Evolutionary conservation across 2,888 invertebrate genomes (phyloP).

Genomic region (Lordiphosa andalusiaca): DNA sequence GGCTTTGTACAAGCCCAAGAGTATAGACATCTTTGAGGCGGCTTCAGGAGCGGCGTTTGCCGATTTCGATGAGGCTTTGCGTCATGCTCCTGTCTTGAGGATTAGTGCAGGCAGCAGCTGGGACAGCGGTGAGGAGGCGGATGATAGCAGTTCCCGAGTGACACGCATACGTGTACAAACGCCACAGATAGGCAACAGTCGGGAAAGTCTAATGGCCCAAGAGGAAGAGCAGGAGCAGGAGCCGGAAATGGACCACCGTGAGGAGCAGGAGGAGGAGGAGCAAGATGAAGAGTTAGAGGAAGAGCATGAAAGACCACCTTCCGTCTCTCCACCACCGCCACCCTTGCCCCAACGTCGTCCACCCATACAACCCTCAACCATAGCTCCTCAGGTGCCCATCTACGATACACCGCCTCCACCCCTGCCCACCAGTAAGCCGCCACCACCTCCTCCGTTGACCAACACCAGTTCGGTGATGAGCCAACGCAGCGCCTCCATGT

Average conservation of each 20-base stretch:
- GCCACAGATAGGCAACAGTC: constrained; percentile 66
- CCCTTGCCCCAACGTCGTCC: constrained; percentile 63
- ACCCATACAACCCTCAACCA: constrained; percentile 29
- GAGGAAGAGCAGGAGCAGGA: constrained; percentile 43
- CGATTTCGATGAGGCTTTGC: constrained; percentile 78
- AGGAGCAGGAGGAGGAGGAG: constrained; percentile 27
- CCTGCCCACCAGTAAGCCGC: constrained; percentile 53
- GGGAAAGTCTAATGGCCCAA: constrained; percentile 71
- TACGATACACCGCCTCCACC: constrained; percentile 59
- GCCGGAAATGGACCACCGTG: constrained; percentile 53
- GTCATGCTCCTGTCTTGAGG: constrained; percentile 75
- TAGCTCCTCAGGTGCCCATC: constrained; percentile 24
- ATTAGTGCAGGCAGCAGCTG: constrained; percentile 51
- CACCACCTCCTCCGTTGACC: constrained; percentile 7
- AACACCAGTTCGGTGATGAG: constrained; percentile 40
- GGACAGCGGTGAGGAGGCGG: constrained; percentile 32
- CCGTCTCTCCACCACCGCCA: constrained; percentile 69
- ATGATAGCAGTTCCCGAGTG: constrained; percentile 39
- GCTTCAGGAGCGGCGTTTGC: constrained; percentile 66
- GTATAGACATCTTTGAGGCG: constrained; percentile 77
- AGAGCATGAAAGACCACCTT: constrained; percentile 47
- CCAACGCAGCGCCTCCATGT: constrained; percentile 68
- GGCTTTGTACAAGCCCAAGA: constrained; percentile 70
- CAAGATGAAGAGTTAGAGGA: constrained; percentile 20
- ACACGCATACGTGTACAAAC: constrained; percentile 43